Percentiles rank a stretch among this genome's conserved stretches.
These are phyloP conservation scores for Eumerus sabulonum DNA, from an alignment of 2,888 invertebrate genomes.

Conservation along the genomic window DNA sequence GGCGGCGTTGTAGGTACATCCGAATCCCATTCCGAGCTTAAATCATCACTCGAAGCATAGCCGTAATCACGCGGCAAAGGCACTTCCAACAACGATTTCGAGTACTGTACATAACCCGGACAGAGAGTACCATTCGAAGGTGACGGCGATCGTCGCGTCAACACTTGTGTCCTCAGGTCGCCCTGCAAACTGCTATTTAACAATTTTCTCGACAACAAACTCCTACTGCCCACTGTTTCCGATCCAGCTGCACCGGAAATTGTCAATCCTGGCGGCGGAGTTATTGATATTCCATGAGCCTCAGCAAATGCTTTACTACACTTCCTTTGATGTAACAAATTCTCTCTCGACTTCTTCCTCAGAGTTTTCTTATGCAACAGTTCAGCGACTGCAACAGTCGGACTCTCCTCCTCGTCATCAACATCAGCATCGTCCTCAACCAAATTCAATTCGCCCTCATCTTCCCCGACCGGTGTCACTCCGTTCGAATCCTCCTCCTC, in stretches of 20 bases:
- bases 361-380: constrained; percentile 72
- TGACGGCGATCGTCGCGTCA: constrained; percentile 80
- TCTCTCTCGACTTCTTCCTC: constrained; percentile 76
- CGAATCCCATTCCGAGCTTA: constrained; percentile 95
- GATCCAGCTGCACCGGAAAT: constrained; percentile 20
- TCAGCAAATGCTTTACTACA: constrained; percentile 78
- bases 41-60: constrained; percentile 93
- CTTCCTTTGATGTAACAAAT: constrained; percentile 75
- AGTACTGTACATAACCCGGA: constrained; percentile 89
- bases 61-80: constrained; percentile 89
- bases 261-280: constrained; percentile 62
- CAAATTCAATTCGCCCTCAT: constrained; percentile 31
- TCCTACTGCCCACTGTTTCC: constrained; percentile 58
- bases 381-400: constrained; percentile 36
- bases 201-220: constrained; percentile 17
- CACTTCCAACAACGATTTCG: constrained; percentile 87
- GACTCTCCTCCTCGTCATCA: constrained; percentile 64
- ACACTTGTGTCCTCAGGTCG: constrained; percentile 24
- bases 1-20: constrained; percentile 81
- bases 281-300: constrained; percentile 76
- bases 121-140: constrained; percentile 78
- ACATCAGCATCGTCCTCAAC: constrained; percentile 59
- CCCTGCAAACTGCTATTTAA: constrained; percentile 1
- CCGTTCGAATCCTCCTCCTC: constrained; percentile 16
- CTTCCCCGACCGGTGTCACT: not conserved